phyloP scores from a whole-genome alignment of 1,140 invertebrate genomes.

The Metopolophium dirhodum region DNA sequence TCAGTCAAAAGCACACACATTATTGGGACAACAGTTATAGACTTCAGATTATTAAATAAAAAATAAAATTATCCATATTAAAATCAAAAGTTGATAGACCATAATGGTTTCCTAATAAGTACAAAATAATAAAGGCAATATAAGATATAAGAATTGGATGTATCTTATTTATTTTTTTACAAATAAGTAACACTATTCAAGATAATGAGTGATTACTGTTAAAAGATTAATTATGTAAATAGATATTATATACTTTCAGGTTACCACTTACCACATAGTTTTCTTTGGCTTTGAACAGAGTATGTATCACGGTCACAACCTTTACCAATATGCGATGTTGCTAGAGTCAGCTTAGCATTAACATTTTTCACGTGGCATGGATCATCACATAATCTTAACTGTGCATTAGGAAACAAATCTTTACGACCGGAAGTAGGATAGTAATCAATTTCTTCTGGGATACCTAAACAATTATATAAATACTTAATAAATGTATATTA shows the following conservation, averaged over 20 bases:
- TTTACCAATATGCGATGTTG: constrained; percentile 84
- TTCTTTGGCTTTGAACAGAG: constrained; percentile 85
- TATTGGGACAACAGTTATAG: too few relatives aligned
- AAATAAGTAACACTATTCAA: too few relatives aligned
- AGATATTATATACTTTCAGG: neutral
- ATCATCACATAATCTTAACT: constrained; percentile 87
- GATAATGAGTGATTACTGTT: too few relatives aligned
- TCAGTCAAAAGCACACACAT: neutral
- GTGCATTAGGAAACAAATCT: constrained; percentile 82
- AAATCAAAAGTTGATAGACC: too few relatives aligned
- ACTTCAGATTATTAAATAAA: neutral
- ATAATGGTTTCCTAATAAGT: too few relatives aligned
- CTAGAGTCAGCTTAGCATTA: constrained; percentile 72
- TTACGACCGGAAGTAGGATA: constrained; percentile 81
- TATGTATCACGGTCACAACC: constrained; percentile 94
- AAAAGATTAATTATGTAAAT: too few relatives aligned
- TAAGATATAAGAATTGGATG: too few relatives aligned
- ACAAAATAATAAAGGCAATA: too few relatives aligned
- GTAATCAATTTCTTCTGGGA: constrained; percentile 90
- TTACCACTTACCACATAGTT: constrained; percentile 75
- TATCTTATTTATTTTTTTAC: too few relatives aligned
- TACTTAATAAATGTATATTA: neutral
- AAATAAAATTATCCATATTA: too few relatives aligned
- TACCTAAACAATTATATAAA: constrained; percentile 65
- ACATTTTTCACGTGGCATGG: constrained; percentile 74